A percentile compares a stretch with the other conserved stretches of the same genome.
These are phyloP conservation scores for Amblyopsis rosae DNA, from an alignment of 2,113 vertebrate genomes.

Conservation along the genomic window DNA sequence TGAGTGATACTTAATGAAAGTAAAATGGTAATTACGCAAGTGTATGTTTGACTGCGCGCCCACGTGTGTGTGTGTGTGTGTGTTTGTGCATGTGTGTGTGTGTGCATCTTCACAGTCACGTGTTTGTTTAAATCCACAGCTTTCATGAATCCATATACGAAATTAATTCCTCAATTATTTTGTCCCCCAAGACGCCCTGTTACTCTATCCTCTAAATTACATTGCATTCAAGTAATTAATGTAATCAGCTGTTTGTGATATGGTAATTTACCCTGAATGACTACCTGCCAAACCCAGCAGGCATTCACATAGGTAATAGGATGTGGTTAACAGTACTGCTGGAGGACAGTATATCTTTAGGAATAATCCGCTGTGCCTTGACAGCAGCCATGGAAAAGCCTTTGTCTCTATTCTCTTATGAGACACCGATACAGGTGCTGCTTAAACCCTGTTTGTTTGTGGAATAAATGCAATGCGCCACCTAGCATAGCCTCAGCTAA, in stretches of 20 bases:
- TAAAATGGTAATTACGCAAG: conserved; percentile 54
- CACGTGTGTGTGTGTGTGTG: too few relatives aligned
- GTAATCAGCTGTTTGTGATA: conserved; percentile 44
- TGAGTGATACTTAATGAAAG: conserved; percentile 60
- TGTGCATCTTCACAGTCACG: conserved; percentile 18
- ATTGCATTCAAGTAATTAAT: conserved; percentile 26
- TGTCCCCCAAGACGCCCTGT: background rate
- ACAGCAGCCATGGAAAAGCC: too few relatives aligned
- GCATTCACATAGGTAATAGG: too few relatives aligned
- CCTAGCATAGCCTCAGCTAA: conserved; percentile 45
- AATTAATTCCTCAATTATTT: background rate
- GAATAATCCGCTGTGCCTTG: too few relatives aligned
- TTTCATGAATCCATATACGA: conserved; percentile 33
- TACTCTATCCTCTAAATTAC: conserved; percentile 11
- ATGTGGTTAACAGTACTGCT: too few relatives aligned
- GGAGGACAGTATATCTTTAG: too few relatives aligned
- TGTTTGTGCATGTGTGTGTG: conserved; percentile 2
- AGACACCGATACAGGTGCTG: conserved; percentile 35
- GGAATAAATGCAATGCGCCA: conserved; percentile 32
- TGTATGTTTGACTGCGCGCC: conserved; percentile 30
- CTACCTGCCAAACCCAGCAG: conserved; percentile 31
- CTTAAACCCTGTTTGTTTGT: conserved; percentile 40
- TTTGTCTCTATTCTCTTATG: conserved; percentile 15
- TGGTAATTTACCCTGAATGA: conserved; percentile 47
- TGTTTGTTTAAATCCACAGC: conserved; percentile 36